Conservation (phyloP, 2,888 invertebrate genomes). For the Acrocyrtus sp. region DNA sequence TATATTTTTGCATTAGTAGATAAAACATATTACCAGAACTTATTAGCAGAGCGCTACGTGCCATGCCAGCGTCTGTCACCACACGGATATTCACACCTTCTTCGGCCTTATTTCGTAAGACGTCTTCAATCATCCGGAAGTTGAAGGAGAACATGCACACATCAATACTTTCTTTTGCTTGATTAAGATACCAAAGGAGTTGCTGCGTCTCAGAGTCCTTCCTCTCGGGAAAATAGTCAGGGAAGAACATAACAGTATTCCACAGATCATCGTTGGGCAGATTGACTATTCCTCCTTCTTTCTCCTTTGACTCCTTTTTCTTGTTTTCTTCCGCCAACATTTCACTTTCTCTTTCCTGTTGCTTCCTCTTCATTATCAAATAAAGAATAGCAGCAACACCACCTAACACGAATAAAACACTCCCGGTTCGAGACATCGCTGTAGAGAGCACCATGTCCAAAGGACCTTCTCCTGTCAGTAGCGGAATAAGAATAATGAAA, state of each 20-base stretch:
- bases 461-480: too few relatives aligned
- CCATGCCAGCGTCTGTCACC: slow-evolving; percentile 1
- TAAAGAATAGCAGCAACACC: too few relatives aligned
- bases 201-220: slow-evolving; percentile 17
- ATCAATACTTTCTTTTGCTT: slow-evolving; percentile 21
- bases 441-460: too few relatives aligned
- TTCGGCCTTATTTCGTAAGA: slow-evolving; percentile 1
- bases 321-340: not conserved
- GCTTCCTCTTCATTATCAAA: not conserved
- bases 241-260: slow-evolving; percentile 51
- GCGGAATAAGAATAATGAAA: too few relatives aligned
- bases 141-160: slow-evolving; percentile 25
- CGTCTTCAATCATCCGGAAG: slow-evolving; percentile 23
- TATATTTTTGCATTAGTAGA: not conserved
- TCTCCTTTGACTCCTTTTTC: not conserved
- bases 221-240: slow-evolving; percentile 35
- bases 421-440: too few relatives aligned
- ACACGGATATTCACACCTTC: slow-evolving; percentile 13
- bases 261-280: slow-evolving; percentile 21
- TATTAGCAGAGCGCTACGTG: not conserved
- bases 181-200: slow-evolving; percentile 48
- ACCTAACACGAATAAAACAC: too few relatives aligned
- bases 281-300: not conserved
- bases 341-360: not conserved
- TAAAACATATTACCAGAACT: not conserved